phyloP scores from a whole-genome alignment of 2,797 vertebrate species.

The Propithecus perrieri region DNA sequence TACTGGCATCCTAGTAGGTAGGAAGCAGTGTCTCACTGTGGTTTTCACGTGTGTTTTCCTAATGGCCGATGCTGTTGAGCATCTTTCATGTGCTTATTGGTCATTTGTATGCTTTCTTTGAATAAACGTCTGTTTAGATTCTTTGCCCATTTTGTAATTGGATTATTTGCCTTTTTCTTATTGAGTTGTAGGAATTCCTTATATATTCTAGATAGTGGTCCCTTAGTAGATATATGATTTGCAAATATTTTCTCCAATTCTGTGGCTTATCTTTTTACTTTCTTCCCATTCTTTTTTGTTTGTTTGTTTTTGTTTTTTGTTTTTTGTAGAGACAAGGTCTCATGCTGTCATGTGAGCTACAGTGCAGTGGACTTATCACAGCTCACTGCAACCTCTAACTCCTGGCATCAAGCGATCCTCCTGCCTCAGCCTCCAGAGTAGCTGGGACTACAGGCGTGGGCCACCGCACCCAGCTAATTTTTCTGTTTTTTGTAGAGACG shows the following conservation, averaged over 20 bases:
- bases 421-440: no score
- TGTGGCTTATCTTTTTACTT: background rate
- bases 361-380: no score
- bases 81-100: background rate
- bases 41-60: background rate
- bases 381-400: no score
- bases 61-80: background rate
- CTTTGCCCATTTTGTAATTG: background rate
- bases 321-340: no score
- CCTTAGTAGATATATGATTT: background rate
- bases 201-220: background rate
- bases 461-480: no score
- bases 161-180: background rate
- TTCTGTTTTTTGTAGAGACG: no score
- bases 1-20: background rate
- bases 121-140: background rate
- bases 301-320: no score
- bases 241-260: background rate
- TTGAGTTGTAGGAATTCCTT: background rate
- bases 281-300: background rate
- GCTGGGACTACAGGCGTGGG: no score
- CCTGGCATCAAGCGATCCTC: no score
- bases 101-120: background rate
- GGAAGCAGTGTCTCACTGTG: background rate
- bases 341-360: no score